Percentiles rank a stretch among this genome's conserved stretches.
These are phyloP conservation scores for Atherinosoma microstoma DNA, from an alignment of 2,797 vertebrate species.

Conservation along the genomic window DNA sequence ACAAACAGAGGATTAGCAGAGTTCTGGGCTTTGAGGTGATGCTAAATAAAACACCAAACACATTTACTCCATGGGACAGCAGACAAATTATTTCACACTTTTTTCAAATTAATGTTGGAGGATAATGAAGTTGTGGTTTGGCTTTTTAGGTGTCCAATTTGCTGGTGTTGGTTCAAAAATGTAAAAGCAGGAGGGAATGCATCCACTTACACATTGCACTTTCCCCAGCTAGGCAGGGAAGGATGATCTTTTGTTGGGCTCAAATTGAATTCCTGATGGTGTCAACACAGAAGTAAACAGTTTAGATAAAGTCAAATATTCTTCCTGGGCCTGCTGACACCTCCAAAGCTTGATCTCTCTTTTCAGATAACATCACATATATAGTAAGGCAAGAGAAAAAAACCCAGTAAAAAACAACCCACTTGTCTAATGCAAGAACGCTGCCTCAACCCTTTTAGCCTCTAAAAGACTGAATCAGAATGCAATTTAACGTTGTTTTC, in stretches of 20 bases:
- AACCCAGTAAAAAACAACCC: background rate
- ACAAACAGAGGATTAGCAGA: slow-evolving; percentile 78
- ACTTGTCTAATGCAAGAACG: slow-evolving; percentile 32
- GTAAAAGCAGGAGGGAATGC: slow-evolving; percentile 48
- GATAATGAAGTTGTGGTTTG: slow-evolving; percentile 57
- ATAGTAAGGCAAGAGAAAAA: slow-evolving; percentile 29
- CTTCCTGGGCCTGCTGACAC: slow-evolving; percentile 54
- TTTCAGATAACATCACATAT: slow-evolving; percentile 48
- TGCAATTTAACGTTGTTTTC: slow-evolving; percentile 54
- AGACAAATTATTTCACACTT: slow-evolving; percentile 69
- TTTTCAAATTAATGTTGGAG: slow-evolving; percentile 70
- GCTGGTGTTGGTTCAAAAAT: slow-evolving; percentile 51
- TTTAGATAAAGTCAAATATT: slow-evolving; percentile 68
- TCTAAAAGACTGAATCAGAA: slow-evolving; percentile 32
- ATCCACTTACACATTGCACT: slow-evolving; percentile 32
- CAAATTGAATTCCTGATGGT: slow-evolving; percentile 64
- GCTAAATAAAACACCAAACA: slow-evolving; percentile 72
- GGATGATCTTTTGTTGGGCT: slow-evolving; percentile 53
- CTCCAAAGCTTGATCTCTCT: slow-evolving; percentile 55
- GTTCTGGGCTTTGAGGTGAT: slow-evolving; percentile 65
- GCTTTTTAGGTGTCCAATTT: slow-evolving; percentile 44
- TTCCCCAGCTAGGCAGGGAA: slow-evolving; percentile 41
- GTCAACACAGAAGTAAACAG: slow-evolving; percentile 58
- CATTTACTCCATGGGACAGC: slow-evolving; percentile 52
- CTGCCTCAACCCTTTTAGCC: slow-evolving; percentile 32